Conservation (phyloP, 2,888 invertebrate species). For the Euproctis similis region DNA sequence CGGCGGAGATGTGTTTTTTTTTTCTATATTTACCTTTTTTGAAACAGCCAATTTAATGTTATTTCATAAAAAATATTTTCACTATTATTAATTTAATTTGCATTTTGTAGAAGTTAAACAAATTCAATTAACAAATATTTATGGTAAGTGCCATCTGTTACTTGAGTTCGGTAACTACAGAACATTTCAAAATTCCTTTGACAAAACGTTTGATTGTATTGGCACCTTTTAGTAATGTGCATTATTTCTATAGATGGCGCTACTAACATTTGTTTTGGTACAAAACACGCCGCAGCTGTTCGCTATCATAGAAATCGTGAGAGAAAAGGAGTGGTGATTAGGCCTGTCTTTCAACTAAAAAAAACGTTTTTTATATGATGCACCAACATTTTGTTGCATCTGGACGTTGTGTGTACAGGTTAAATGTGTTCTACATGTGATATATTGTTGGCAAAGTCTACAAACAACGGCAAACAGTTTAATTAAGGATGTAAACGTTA, state of each 20-base stretch:
- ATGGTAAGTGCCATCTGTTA: too few relatives aligned
- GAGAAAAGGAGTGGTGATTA: constrained; percentile 76
- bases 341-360: constrained; percentile 63
- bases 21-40: too few relatives aligned
- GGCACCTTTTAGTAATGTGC: constrained; percentile 1
- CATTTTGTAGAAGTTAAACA: too few relatives aligned
- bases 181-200: too few relatives aligned
- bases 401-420: constrained; percentile 44
- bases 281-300: constrained; percentile 71
- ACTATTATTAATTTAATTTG: too few relatives aligned
- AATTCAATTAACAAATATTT: too few relatives aligned
- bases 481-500: constrained; percentile 67
- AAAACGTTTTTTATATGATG: constrained; percentile 66
- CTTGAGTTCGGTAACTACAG: too few relatives aligned
- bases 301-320: constrained; percentile 73
- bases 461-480: constrained; percentile 52
- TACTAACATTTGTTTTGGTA: constrained; percentile 67
- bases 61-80: too few relatives aligned
- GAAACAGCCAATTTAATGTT: too few relatives aligned
- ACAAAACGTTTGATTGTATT: too few relatives aligned
- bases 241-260: constrained; percentile 40
- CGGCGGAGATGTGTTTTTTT: constrained; percentile 46
- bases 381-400: constrained; percentile 40
- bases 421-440: constrained; percentile 44
- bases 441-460: constrained; percentile 51